Conservation (phyloP, 2,797 vertebrate genomes). For the Pogonophryne albipinna region DNA sequence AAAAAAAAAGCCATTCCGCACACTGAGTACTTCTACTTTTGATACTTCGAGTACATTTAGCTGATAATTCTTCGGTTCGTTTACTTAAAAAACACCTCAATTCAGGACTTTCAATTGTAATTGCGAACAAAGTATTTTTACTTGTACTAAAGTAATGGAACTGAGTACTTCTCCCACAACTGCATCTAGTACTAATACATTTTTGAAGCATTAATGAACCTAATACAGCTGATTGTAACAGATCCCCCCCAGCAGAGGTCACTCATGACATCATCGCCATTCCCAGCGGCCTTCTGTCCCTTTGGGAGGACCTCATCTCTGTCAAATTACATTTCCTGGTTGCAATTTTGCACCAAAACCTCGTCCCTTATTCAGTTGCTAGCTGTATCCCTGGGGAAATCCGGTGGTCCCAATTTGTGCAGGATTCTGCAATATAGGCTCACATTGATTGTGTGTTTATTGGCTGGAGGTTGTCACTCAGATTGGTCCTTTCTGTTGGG, state of each 20-base stretch:
- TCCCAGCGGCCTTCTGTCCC: constrained; percentile 30
- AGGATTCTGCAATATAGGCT: constrained; percentile 43
- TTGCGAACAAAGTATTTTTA: no score
- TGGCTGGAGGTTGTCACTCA: constrained; percentile 72
- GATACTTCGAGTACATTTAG: no score
- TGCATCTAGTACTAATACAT: neutral
- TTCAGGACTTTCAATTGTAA: no score
- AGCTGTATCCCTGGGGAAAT: constrained; percentile 69
- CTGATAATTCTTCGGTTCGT: no score
- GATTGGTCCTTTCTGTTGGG: constrained; percentile 49
- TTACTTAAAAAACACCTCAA: no score
- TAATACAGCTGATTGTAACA: constrained; percentile 7
- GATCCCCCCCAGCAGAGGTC: constrained; percentile 55
- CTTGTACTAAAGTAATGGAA: no score
- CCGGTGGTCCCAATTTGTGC: constrained; percentile 55
- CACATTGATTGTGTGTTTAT: constrained; percentile 74
- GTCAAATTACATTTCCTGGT: constrained; percentile 71
- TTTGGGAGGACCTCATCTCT: constrained; percentile 43
- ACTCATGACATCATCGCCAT: constrained; percentile 28
- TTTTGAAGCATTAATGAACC: constrained; percentile 2
- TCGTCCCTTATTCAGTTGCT: constrained; percentile 47
- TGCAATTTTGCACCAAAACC: constrained; percentile 62
- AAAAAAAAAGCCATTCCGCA: no score
- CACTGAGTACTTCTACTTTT: no score
- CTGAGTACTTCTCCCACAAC: no score